Base-by-base conservation (phyloP, 2,888 invertebrate genomes). In the Drosophila sordidula region DNA sequence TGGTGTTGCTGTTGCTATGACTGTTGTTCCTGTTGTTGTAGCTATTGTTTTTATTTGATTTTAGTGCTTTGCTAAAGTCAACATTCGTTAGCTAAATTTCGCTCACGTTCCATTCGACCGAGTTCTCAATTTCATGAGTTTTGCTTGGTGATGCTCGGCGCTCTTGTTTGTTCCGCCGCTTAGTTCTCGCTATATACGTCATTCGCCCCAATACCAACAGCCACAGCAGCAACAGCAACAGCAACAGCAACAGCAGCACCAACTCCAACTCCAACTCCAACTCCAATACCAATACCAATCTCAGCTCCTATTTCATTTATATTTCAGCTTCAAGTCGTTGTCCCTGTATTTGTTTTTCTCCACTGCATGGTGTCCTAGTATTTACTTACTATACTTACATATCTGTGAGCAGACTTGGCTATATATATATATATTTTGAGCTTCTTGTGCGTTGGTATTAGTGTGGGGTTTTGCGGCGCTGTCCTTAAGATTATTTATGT, bases 401-500 rank as follows among this genome's bases (percentile, higher is more conserved):
- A 29, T 50, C 34, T 44, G 39, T 49, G 16, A 11, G 26, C 26
- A 49, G 22, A 25, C 14, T 26, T 39, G n/a, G 39, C 56, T 57
- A 36, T 51, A 18, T 50, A 32, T 55, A 36, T 67, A 32, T 66
- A 16, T 58, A 12, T 41, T 42, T 38, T 46, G 2, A 32, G 34
- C 9, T 22, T 42, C 42, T 50, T 66, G 55, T 65, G 56, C 29
- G 41, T 42, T 38, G 39, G 42, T 34, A 32, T 47, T 36, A 45
- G 26, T 55, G 39, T 74, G 41, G 32, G 41, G 39, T n/a, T 42
- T 49, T 36, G 62, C 14, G 68, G 59, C 55, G 65, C 64, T 75
- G 75, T 82, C 79, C 77, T 80, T 80, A 75, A 77, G 80, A 89
- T 90, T 89, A 90, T 90, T 90, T 90, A 90, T 90, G 89, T 90